Base-by-base conservation (phyloP, 2,113 vertebrate genomes). In the Larimichthys crocea region DNA sequence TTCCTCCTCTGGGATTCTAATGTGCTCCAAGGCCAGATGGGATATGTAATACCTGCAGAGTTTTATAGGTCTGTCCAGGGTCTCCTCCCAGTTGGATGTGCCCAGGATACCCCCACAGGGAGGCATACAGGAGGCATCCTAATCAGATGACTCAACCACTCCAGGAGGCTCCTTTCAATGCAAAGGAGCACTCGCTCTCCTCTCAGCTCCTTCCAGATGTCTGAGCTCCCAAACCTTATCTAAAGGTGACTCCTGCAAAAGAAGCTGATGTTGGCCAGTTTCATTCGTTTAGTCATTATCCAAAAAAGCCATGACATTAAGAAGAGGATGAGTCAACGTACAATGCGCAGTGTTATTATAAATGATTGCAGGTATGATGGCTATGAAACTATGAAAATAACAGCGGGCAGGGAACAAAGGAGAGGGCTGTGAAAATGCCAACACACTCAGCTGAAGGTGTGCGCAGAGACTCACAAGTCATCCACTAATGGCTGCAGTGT, bases 401-500 rank as follows among this genome's bases (percentile, higher is more conserved):
- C 22, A 53, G 1, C 0, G 67, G 50, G 57, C 48, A n/a, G 53
- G 17, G 12, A 42, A 42, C 14, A 10, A 68, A 35, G 40, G 42
- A 46, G 53, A 46, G 46, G 22, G 35, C 61, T 63, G 48, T 57
- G 20, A 24, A 14, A 22, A n/a, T 52, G 2, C 48, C 29, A 17
- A 24, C 67, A 65, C 35, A 53, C 16, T 74, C n/a, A 50, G 73
- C 79, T 62, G 61, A 73, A 82, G 83, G 77, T 77, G 67, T 48
- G 40, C 24, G 42, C 46, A 31, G 17, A 76, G 49, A 63, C 80
- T 26, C 72, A 87, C 73, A 70, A 85, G 76, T 83, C 66, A 49
- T 26, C 67, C 55, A 8, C 76, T 82, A 74, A 87, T 72, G 69
- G 74, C 82, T 57, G 80, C 82, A 75, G 76, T 24, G 76, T 50